phyloP scores from a whole-genome alignment of 92 coral and sea anemone genomes.

The Umimayanthus chanpuru region DNA sequence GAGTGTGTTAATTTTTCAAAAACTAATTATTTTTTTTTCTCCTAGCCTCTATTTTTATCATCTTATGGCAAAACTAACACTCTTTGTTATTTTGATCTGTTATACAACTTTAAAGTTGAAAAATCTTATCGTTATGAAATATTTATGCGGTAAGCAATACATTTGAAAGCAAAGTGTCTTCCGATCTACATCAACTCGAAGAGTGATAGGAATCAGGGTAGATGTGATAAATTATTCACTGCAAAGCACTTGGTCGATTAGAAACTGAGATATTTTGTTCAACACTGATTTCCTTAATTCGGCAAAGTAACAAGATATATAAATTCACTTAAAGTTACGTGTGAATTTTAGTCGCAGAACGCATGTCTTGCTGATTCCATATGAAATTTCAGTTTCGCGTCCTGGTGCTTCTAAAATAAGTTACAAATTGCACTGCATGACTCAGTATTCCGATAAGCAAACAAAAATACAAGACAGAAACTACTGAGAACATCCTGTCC shows the following conservation, averaged over 20 bases:
- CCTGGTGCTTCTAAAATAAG: neutral
- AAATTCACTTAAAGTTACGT: neutral
- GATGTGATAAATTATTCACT: neutral
- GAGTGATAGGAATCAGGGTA: too few species aligned
- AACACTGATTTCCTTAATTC: neutral
- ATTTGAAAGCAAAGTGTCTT: neutral
- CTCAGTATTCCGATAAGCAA: neutral
- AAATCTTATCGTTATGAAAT: neutral
- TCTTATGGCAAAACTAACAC: neutral
- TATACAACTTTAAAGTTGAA: neutral
- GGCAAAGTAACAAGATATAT: neutral
- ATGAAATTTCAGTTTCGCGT: neutral
- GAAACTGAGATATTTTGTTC: neutral
- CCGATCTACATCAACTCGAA: too few species aligned
- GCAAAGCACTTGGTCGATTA: neutral
- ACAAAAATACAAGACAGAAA: neutral
- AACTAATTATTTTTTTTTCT: too few species aligned
- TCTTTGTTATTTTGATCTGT: neutral
- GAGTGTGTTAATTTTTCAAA: neutral
- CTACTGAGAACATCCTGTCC: neutral
- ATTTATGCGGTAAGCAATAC: too few species aligned
- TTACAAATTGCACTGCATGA: conserved; percentile 22
- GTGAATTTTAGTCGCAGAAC: neutral
- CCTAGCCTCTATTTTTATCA: too few species aligned
- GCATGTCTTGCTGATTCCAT: neutral